phyloP scores from a whole-genome alignment of 1,140 invertebrate genomes.

The Pentalonia nigronervosa region DNA sequence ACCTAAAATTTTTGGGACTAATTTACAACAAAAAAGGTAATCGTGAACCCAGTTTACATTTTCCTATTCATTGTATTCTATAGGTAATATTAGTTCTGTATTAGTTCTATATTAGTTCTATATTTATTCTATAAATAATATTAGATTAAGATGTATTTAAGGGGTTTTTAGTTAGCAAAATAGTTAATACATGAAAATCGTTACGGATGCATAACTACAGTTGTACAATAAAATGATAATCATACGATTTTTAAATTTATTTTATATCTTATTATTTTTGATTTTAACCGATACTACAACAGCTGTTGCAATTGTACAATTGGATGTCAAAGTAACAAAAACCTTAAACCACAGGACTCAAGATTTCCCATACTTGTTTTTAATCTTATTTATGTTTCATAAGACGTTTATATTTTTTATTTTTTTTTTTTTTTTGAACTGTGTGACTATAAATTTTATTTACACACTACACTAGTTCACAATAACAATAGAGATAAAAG shows the following conservation, averaged over 20 bases:
- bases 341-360: background rate
- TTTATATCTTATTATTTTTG: background rate
- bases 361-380: background rate
- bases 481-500: conserved; percentile 7
- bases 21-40: too few species aligned
- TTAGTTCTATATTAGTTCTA: too few species aligned
- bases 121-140: too few species aligned
- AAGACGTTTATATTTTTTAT: background rate
- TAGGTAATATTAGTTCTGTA: too few species aligned
- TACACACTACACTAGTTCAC: too few species aligned
- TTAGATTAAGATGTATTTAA: background rate
- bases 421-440: background rate
- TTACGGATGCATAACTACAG: too few species aligned
- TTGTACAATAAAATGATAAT: background rate
- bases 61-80: too few species aligned
- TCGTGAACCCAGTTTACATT: too few species aligned
- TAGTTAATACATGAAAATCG: background rate
- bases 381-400: background rate
- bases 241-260: too few species aligned
- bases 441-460: background rate
- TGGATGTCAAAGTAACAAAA: background rate
- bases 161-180: background rate
- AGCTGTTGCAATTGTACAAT: too few species aligned
- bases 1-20: too few species aligned
- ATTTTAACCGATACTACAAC: background rate